Base-by-base conservation (phyloP, 2,797 vertebrate species). In the Girardinus metallicus region DNA sequence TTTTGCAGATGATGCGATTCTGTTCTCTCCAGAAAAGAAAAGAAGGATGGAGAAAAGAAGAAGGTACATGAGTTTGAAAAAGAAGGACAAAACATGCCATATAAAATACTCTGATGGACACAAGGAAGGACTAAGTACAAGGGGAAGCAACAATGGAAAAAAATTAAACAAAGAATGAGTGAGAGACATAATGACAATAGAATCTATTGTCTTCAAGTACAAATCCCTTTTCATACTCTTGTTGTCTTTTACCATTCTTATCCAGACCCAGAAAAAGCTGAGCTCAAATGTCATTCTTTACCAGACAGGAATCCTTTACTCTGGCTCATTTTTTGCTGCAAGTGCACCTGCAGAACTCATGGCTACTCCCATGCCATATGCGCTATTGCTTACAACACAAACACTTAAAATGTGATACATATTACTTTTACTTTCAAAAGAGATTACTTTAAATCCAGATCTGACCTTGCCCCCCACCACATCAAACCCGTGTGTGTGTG, bases 401-500 rank as follows among this genome's bases (percentile, higher is more conserved):
- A 86, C 60, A 79, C 74, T 75, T 75, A 23, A 82, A 87, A 83
- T 80, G 86, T 75, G 79, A 90, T 83, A 84, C 75, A 89, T 78
- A 75, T 78, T 74, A 55, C 66, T 83, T 36, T 75, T 82, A 78
- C 79, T 89, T 91, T 46, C 71, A 55, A 77, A 49, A 76, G 80
- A 92, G 89, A 92, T 88, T 83, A 91, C 57, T 77, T 84, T 60
- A 80, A 88, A 86, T 77, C 85, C 85, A 85, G 80, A 87, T 80
- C 76, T 89, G 88, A 90, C 90, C 88, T 80, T 55, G 73, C 71
- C 71, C 80, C 78, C 74, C 55, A 26, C 74, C 55, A 26, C 79
- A 81, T 13, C 74, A 77, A 84, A 85, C 75, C 75, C 51, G 41
- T 73, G 72, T 57, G 70, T 70, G 53, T 78, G 72, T 57, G 70